A percentile compares a stretch with the other conserved stretches of the same genome.
Evolutionary conservation across 1,140 invertebrate species (phyloP).

Genomic region (Papilio aristodemus): DNA sequence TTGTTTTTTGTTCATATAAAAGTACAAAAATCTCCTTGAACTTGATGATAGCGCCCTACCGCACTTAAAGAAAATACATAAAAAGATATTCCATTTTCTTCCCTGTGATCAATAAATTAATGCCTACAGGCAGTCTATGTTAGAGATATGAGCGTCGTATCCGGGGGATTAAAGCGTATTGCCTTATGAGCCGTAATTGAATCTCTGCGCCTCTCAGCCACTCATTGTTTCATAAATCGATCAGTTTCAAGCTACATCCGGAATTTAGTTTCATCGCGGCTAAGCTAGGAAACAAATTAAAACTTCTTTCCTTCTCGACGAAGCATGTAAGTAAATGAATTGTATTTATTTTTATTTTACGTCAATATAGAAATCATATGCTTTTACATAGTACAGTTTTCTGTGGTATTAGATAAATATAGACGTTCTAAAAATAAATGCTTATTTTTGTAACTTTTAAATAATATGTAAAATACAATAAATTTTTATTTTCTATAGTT

Average conservation of each 20-base stretch:
- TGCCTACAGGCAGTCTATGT: neutral
- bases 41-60: too few species aligned
- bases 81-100: neutral
- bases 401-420: too few species aligned
- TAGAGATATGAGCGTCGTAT: neutral
- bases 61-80: too few species aligned
- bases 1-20: too few species aligned
- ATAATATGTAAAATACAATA: too few species aligned
- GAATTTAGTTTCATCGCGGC: neutral
- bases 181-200: neutral
- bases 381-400: too few species aligned
- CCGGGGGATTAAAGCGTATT: neutral
- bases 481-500: too few species aligned
- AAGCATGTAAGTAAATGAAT: neutral
- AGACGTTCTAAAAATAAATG: too few species aligned
- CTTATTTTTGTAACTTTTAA: too few species aligned
- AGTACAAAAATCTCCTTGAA: too few species aligned
- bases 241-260: neutral
- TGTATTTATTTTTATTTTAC: too few species aligned
- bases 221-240: slow-evolving; percentile 9
- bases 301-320: neutral
- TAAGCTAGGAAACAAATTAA: neutral
- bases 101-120: neutral
- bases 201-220: slow-evolving; percentile 4
- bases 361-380: too few species aligned